Percentiles rank a stretch among this genome's conserved stretches.
These are phyloP conservation scores for Drosophila lacertosa DNA, from an alignment of 1,140 invertebrate species.

Conservation along the genomic window DNA sequence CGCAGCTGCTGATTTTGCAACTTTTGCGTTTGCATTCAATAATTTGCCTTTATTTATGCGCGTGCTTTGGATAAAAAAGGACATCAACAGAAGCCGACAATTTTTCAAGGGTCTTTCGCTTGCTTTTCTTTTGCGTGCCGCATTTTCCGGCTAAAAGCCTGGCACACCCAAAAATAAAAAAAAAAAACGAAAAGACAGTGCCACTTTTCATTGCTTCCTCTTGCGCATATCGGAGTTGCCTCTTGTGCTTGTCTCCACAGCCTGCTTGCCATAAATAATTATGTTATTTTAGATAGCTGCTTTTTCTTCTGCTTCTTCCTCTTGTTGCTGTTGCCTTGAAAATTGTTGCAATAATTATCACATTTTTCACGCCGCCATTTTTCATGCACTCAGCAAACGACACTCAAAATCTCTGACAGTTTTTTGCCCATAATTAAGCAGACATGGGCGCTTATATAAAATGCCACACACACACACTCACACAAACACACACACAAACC, in stretches of 20 bases:
- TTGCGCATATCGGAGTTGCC: slow-evolving; percentile 37
- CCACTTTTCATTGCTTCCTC: slow-evolving; percentile 64
- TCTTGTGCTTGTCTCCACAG: neutral
- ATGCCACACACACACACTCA: slow-evolving; percentile 30
- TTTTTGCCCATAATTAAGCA: slow-evolving; percentile 68
- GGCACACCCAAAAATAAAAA: neutral
- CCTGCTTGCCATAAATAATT: slow-evolving; percentile 71
- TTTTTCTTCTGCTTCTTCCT: neutral
- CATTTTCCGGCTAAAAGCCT: slow-evolving; percentile 21
- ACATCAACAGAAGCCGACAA: slow-evolving; percentile 35
- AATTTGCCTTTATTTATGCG: slow-evolving; percentile 74
- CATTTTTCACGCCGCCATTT: slow-evolving; percentile 76
- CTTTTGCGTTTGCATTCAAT: slow-evolving; percentile 71
- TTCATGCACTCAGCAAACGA: slow-evolving; percentile 55
- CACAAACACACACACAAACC: slow-evolving; percentile 1
- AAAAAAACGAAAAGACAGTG: no score
- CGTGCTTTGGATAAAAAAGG: slow-evolving; percentile 43
- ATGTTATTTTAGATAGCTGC: slow-evolving; percentile 73
- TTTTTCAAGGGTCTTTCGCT: slow-evolving; percentile 66
- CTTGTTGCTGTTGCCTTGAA: slow-evolving; percentile 29
- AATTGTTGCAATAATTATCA: slow-evolving; percentile 77
- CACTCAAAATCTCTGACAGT: slow-evolving; percentile 55
- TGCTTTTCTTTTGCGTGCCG: slow-evolving; percentile 14
- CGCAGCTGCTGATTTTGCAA: slow-evolving; percentile 63
- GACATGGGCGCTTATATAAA: slow-evolving; percentile 28